phyloP scores from a whole-genome alignment of 2,113 vertebrate species.

The Monarcha castaneiventris region DNA sequence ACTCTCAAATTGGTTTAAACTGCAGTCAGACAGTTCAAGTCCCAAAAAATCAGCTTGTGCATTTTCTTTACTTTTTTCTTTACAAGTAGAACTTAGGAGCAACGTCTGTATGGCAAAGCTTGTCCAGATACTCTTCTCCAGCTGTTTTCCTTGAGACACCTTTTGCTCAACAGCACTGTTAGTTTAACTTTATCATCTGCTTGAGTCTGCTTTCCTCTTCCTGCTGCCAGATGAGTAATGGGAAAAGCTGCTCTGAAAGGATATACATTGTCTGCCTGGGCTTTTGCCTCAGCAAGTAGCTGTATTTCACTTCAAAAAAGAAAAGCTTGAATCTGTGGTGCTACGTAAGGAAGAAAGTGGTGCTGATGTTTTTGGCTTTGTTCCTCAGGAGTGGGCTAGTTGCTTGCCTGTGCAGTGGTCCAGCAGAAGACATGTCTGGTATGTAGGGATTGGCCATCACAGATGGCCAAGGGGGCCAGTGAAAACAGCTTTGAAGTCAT shows the following conservation, averaged over 20 bases:
- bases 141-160: background rate
- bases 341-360: background rate
- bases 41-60: background rate
- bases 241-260: background rate
- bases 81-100: background rate
- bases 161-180: background rate
- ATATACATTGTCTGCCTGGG: fast-evolving
- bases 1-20: slow-evolving; percentile 42
- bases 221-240: background rate
- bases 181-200: background rate
- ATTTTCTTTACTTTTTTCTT: background rate
- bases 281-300: background rate
- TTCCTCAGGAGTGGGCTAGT: background rate
- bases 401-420: background rate
- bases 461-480: background rate
- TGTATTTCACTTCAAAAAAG: background rate
- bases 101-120: background rate
- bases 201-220: background rate
- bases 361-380: background rate
- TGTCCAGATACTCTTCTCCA: background rate
- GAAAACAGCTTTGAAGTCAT: background rate
- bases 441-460: background rate
- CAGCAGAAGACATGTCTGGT: background rate
- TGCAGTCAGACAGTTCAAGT: background rate
- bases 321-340: background rate